phyloP scores from a whole-genome alignment of 2,797 vertebrate genomes.

The Syngnathus rostellatus region DNA sequence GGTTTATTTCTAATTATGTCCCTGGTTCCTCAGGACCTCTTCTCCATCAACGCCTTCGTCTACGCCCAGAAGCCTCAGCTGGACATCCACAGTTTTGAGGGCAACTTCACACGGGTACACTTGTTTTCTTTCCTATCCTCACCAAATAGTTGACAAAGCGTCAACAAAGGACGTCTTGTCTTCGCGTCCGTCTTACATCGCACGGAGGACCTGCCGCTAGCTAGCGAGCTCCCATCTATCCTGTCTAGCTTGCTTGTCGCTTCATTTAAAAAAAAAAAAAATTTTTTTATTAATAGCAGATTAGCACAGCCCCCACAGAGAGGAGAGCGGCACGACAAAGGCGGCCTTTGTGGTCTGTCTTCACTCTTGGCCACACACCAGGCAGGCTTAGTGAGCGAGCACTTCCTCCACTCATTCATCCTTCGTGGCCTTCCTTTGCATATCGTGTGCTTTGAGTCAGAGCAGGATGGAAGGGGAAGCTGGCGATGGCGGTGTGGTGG shows the following conservation, averaged over 20 bases:
- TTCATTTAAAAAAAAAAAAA: not conserved
- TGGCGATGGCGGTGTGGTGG: no score
- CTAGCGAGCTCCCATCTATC: constrained; percentile 32
- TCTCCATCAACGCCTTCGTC: constrained; percentile 90
- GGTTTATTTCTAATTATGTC: not conserved
- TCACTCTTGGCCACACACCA: constrained; percentile 78
- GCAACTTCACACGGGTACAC: constrained; percentile 92
- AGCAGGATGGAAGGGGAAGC: constrained; percentile 38
- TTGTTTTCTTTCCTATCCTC: constrained; percentile 33
- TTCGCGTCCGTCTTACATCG: constrained; percentile 55
- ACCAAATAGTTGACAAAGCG: constrained; percentile 19
- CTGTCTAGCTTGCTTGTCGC: constrained; percentile 42
- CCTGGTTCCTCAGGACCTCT: constrained; percentile 77
- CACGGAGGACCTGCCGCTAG: constrained; percentile 43
- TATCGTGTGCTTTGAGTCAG: constrained; percentile 65
- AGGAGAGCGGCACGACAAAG: constrained; percentile 66
- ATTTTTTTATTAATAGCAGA: constrained; percentile 77
- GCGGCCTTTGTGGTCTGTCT: constrained; percentile 71
- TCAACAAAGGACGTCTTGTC: constrained; percentile 46
- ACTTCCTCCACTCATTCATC: constrained; percentile 76
- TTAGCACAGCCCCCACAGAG: constrained; percentile 65
- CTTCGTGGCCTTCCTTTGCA: constrained; percentile 68
- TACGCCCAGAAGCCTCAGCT: constrained; percentile 91
- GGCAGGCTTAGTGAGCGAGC: constrained; percentile 74
- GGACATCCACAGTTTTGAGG: constrained; percentile 98